Conservation (phyloP, 1,140 invertebrate species). For the Lepidotrigona ventralis region DNA sequence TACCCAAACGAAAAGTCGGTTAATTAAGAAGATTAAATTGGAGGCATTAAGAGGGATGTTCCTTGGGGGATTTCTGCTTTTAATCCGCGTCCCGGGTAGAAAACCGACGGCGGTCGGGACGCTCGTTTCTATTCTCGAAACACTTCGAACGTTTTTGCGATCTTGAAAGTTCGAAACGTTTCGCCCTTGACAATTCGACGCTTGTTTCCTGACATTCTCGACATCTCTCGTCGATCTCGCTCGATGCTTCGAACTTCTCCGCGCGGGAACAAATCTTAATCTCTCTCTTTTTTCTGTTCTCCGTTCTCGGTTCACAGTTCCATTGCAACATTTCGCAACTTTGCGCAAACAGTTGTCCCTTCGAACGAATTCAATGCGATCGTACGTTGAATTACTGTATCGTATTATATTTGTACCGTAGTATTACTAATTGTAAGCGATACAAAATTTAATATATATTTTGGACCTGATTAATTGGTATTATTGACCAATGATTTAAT, state of each 20-base stretch:
- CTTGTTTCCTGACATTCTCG: background rate
- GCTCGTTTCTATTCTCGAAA: too few relatives aligned
- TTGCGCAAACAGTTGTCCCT: too few relatives aligned
- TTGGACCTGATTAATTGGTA: too few relatives aligned
- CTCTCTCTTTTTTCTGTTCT: background rate
- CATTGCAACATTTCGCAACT: too few relatives aligned
- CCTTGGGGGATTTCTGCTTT: background rate
- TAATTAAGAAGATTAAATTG: slow-evolving; percentile 36
- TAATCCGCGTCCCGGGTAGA: background rate
- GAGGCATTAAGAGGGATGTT: background rate
- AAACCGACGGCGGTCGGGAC: background rate
- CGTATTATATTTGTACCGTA: too few relatives aligned
- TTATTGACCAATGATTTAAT: too few relatives aligned
- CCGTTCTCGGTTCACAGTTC: too few relatives aligned
- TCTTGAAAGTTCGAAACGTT: background rate
- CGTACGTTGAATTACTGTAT: too few relatives aligned
- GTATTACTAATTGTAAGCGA: too few relatives aligned
- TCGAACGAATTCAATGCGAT: too few relatives aligned
- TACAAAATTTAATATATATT: too few relatives aligned
- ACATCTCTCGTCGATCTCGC: background rate
- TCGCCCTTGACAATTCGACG: background rate
- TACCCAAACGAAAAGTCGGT: slow-evolving; percentile 2
- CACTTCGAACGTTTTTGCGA: background rate
- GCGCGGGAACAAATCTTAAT: background rate
- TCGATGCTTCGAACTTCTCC: background rate